Evolutionary conservation across 2,797 vertebrate genomes (phyloP), one percentile per base, ranked within the genome.

Genomic region (Tangara arthus): DNA sequence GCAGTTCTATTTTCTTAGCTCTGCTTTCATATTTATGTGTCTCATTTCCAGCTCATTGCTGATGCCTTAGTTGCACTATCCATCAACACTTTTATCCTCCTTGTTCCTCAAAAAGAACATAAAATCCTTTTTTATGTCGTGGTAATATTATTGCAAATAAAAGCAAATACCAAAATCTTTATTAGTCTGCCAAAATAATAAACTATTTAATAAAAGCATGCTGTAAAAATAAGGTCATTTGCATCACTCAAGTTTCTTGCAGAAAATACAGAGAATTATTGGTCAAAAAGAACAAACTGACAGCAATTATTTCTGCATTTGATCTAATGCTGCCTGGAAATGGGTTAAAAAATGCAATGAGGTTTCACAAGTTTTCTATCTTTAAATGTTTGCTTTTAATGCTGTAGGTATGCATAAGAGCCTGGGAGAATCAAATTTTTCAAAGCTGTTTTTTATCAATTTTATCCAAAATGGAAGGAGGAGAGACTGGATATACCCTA

Each of bases 11-110:
- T 98, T 98, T 98, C 98, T 98, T 98, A 98, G 98, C 97, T 98
- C 97, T 98, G 98, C 98, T 98, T 99, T 98, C 98, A 99, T 99
- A 99, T 99, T 99, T 99, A 99, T 99, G 99, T 98, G 98, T 98
- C 99, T 99, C 99, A 99, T 99, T 99, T 99, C 99, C 98, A 98
- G 98, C 98, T 99, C 98, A 98, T 98, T 99, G 98, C 98, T 98
- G 98, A 98, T 98, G 98, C 98, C 98, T 99, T 98, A 86, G 98
- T 98, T 98, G 98, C 97, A 95, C 99, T 97, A 99, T 99, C 98
- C 98, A 99, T 99, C 99, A 99, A 98, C 97, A 98, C 98, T 98
- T 99, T 99, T 99, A 99, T 99, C 98, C 98, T 99, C 98, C 96
- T 98, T 98, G 97, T 98, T 98, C 97, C 98, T 98, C 98, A 98